Evolutionary conservation across 2,113 vertebrate genomes (phyloP).

Genomic region (Pionites leucogaster): DNA sequence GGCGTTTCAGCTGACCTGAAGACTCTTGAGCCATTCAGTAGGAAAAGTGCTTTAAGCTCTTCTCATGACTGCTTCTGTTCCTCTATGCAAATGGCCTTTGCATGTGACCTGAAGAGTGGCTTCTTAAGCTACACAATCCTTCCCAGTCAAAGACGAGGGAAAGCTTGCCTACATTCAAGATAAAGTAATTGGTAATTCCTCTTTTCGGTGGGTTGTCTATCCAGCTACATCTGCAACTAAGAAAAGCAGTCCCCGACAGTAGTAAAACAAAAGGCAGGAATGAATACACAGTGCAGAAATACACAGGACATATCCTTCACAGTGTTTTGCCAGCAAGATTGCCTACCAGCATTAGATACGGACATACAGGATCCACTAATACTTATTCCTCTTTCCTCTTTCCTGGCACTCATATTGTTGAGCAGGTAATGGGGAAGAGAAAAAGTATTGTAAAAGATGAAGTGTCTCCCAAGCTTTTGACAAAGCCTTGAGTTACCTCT

Average conservation of each 20-base stretch:
- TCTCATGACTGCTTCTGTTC: background rate
- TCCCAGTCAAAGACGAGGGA: background rate
- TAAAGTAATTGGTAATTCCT: background rate
- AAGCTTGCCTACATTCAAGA: background rate
- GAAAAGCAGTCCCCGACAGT: rapidly evolving
- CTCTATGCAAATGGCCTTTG: background rate
- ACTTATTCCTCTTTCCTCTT: background rate
- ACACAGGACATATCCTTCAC: background rate
- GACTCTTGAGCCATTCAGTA: background rate
- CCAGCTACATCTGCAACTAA: background rate
- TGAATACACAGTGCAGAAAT: background rate
- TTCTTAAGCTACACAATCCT: background rate
- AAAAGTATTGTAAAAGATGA: background rate
- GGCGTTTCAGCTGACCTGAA: background rate
- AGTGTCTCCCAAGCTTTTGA: background rate
- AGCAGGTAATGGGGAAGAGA: background rate
- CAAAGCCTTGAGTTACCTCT: background rate
- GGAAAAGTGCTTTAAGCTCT: background rate
- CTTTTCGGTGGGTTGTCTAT: background rate
- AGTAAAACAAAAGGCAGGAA: background rate
- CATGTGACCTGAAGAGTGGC: background rate
- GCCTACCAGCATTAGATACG: background rate
- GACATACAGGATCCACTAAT: background rate
- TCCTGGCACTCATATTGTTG: background rate
- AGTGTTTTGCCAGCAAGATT: background rate